Evolutionary conservation across 1,140 invertebrate species (phyloP), one percentile per base, ranked within the genome.

Genomic region (Cydia splendana): DNA sequence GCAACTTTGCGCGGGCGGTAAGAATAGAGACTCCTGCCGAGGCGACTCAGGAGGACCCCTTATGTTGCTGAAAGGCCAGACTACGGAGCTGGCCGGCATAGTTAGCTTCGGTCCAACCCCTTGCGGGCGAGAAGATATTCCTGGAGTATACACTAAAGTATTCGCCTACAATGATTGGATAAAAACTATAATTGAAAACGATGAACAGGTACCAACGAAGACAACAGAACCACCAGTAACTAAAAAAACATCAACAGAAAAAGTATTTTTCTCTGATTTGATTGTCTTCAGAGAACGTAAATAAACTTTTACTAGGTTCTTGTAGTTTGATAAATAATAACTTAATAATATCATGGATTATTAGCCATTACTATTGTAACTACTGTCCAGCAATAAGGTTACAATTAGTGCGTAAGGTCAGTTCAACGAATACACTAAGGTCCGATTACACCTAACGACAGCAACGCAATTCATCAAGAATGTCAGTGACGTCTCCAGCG

Each of bases 121-220:
- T 18, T 71, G 67, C 30, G 67, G 67, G 13, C n/a, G 0, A 18
- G 34, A 2, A n/a, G n/a, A 15, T 18, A 10, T 71, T 9, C 67
- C 67, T 38, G 67, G 67, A 42, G 67, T 71, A 2, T 71, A 71
- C 2, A 71, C 67, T 38, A 71, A 42, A 42, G 67, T 38, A 71
- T 71, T 71, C n/a, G n/a, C 28, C 2, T 71, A 71, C 34, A 42
- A 38, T 4, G 30, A 71, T 18, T 71, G 67, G 67, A 71, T 71
- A 38, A 34, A n/a, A 10, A 71, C 5, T 10, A 38, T 6, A n/a
- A 71, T 71, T 18, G 67, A 71, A 71, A 53, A 15, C 2, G n/a
- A 62, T 20, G 57, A 62, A 9, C 18, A 10, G 15, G 51, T 5
- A 57, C 20, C 57, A n/a, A 62, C 7, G n/a, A 62, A 62, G 18